Conservation (phyloP, 2,113 vertebrate species). For the Meles meles region DNA sequence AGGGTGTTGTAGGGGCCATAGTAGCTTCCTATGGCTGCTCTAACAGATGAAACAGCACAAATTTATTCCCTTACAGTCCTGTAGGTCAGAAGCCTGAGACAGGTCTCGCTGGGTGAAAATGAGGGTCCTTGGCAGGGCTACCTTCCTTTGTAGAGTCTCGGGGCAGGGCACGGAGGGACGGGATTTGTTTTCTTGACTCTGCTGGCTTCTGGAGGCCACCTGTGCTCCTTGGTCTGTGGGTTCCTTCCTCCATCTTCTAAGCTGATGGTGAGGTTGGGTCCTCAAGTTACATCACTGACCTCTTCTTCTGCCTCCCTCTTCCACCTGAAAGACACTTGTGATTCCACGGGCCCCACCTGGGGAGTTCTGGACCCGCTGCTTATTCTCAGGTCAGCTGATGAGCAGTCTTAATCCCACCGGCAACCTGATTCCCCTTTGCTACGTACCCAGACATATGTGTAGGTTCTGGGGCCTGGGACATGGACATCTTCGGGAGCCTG, state of each 20-base stretch:
- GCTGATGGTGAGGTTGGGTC: background rate
- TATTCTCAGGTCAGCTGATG: background rate
- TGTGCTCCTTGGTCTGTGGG: background rate
- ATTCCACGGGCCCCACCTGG: background rate
- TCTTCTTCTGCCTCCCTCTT: background rate
- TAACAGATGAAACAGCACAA: background rate
- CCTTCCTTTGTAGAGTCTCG: background rate
- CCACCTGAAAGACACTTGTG: background rate
- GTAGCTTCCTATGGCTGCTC: background rate
- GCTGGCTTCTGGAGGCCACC: background rate
- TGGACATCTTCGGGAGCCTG: background rate
- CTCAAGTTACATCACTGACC: background rate
- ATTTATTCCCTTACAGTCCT: background rate
- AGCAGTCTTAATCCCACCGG: background rate
- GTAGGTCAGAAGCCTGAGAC: background rate
- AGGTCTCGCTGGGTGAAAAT: background rate
- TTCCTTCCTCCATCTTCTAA: background rate
- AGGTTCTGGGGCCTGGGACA: background rate
- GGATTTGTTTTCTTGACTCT: background rate
- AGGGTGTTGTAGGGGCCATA: background rate
- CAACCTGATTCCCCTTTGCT: background rate
- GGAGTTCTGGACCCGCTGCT: background rate
- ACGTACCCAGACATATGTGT: background rate
- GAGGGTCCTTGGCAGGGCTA: background rate
- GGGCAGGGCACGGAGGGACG: too few relatives aligned